Evolutionary conservation across 2,113 vertebrate genomes (phyloP).

Genomic region (Marcusenius ussheri): DNA sequence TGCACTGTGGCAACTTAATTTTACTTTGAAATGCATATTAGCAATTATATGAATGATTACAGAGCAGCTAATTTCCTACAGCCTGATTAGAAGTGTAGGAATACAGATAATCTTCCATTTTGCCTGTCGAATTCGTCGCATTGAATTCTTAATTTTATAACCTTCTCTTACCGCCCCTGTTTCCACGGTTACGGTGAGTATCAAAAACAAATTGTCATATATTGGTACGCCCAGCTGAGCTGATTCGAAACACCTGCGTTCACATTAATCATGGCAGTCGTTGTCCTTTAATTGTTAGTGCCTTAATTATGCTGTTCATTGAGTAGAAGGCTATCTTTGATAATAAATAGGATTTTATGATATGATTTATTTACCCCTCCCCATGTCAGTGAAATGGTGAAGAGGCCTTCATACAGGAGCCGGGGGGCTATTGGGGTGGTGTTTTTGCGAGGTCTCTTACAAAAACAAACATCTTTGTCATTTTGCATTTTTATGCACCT

Average conservation of each 20-base stretch:
- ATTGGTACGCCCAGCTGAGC: background rate
- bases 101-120: slow-evolving; percentile 19
- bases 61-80: slow-evolving; percentile 10
- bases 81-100: slow-evolving; percentile 8
- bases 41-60: slow-evolving; percentile 13
- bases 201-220: slow-evolving; percentile 15
- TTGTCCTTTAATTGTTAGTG: slow-evolving; percentile 12
- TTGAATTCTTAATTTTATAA: slow-evolving; percentile 12
- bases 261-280: slow-evolving; percentile 7
- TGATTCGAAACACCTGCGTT: slow-evolving; percentile 12
- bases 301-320: slow-evolving; percentile 8
- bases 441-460: background rate
- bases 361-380: slow-evolving; percentile 4
- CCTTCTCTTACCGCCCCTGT: background rate
- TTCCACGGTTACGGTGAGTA: slow-evolving; percentile 21
- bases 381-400: background rate
- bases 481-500: background rate
- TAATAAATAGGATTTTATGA: background rate
- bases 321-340: slow-evolving; percentile 13
- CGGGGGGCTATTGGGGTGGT: background rate
- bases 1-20: background rate
- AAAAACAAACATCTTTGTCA: background rate
- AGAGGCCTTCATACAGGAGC: background rate
- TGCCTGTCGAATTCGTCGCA: slow-evolving; percentile 8
- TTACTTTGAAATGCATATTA: slow-evolving; percentile 6